Evolutionary conservation across 2,797 vertebrate species (phyloP), one percentile per base, ranked within the genome.

Genomic region (Allobates femoralis): DNA sequence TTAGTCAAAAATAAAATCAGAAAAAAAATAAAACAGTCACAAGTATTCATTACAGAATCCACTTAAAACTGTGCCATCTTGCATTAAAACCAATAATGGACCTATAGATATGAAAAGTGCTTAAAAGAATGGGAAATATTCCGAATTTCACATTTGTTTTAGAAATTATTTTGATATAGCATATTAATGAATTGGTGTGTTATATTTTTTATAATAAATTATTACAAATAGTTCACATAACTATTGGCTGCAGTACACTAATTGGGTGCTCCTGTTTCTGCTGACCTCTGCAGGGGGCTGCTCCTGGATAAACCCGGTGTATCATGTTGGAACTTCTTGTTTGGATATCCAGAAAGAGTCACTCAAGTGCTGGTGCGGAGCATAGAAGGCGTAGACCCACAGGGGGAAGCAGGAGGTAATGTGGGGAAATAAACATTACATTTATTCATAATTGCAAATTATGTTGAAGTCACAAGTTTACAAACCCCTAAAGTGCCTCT

Each of bases 331-430:
- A 97, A 90, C 90, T 89, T 96, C 3, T 92, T 98, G 51, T 84
- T 93, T 1, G 97, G 97, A 75, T 97, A 97, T 87, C 97, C 97
- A 1, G 93, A 94, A 84, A 92, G 89, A 50, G 94, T 99, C 84
- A 96, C 94, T 56, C 96, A 98, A 32, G 88, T 99, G 86, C 96
- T 95, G 11, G 84, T 99, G 73, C 93, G 95, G 0, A 92, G 89
- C 50, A 96, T 95, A 4, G 95, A 96, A 71, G 96, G 93, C 1
- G 93, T 98, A 89, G 92, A 96, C 88, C 93, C 92, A 66, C 95
- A 96, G 85, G 95, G 95, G 78, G 81, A 88, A 5, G 86, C 89
- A 1, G 95, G 95, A 6, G 96, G 96, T 88, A 80, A 88, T 10
- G 10, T 16, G 62, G 3, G 26, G 15, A 30, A 30, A 4, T 4